Evolutionary conservation across 2,113 vertebrate species (phyloP).

Genomic region (Herpetotheres cachinnans): DNA sequence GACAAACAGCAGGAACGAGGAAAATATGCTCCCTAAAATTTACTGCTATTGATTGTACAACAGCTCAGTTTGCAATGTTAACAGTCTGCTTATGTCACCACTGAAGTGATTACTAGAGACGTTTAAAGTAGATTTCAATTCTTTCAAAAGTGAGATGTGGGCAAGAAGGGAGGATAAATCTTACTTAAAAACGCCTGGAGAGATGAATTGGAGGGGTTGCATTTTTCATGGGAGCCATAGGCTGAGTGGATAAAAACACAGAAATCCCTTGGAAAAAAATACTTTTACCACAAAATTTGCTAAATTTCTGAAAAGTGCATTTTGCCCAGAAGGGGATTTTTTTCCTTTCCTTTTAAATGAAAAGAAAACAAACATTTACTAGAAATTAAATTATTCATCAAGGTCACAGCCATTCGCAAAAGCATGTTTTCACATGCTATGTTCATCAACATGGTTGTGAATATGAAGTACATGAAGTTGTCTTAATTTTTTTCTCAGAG

Average conservation of each 20-base stretch:
- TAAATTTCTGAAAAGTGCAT: not conserved
- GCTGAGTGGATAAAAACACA: not conserved
- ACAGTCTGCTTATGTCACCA: not conserved
- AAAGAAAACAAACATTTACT: not conserved
- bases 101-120: not conserved
- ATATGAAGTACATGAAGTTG: not conserved
- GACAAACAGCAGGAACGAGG: not conserved
- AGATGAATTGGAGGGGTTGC: not conserved
- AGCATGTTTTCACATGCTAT: not conserved
- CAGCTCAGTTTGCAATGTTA: not conserved
- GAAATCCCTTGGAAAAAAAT: not conserved
- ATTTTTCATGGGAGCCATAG: not conserved
- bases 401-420: not conserved
- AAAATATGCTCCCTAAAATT: not conserved
- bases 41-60: not conserved
- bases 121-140: not conserved
- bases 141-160: not conserved
- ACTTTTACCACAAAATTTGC: not conserved
- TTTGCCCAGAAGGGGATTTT: not conserved
- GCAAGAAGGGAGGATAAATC: not conserved
- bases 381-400: conserved; percentile 21
- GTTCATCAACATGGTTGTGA: not conserved
- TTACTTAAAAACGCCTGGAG: not conserved
- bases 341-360: not conserved
- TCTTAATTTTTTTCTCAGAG: not conserved